phyloP scores from a whole-genome alignment of 2,888 invertebrate species.

The Venusia cambrica region DNA sequence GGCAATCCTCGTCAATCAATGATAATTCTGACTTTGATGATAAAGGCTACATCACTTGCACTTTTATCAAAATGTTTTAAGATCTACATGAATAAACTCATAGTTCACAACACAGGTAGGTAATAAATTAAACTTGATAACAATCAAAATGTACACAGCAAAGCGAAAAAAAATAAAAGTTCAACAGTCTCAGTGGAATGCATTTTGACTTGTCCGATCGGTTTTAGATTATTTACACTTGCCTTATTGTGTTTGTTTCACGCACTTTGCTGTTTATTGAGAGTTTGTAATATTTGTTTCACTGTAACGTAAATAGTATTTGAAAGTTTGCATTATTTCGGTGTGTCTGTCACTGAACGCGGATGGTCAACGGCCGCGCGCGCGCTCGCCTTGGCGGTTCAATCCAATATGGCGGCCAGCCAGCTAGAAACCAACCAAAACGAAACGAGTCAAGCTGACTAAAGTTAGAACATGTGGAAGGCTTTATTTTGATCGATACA shows the following conservation, averaged over 20 bases:
- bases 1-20: slow-evolving; percentile 60
- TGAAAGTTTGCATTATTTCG: slow-evolving; percentile 60
- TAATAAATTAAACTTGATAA: slow-evolving; percentile 59
- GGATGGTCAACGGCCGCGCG: slow-evolving; percentile 45
- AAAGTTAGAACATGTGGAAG: slow-evolving; percentile 33
- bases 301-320: slow-evolving; percentile 49
- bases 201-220: slow-evolving; percentile 63
- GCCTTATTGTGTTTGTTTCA: slow-evolving; percentile 20
- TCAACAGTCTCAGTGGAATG: slow-evolving; percentile 77
- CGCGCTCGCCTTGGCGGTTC: slow-evolving; percentile 44
- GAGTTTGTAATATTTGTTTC: slow-evolving; percentile 32
- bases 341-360: slow-evolving; percentile 62
- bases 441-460: slow-evolving; percentile 20
- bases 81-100: slow-evolving; percentile 35
- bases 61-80: slow-evolving; percentile 21
- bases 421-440: slow-evolving; percentile 25
- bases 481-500: slow-evolving; percentile 8
- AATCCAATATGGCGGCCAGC: slow-evolving; percentile 72
- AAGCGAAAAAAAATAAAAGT: slow-evolving; percentile 66
- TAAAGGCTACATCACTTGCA: slow-evolving; percentile 43
- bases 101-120: slow-evolving; percentile 43
- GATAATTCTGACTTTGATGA: slow-evolving; percentile 51
- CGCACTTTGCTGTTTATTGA: slow-evolving; percentile 49
- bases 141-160: slow-evolving; percentile 65
- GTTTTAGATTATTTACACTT: slow-evolving; percentile 32